These are phyloP conservation scores for Macrobrachium rosenbergii DNA, from an alignment of 1,140 invertebrate species.

Conservation along the genomic window DNA sequence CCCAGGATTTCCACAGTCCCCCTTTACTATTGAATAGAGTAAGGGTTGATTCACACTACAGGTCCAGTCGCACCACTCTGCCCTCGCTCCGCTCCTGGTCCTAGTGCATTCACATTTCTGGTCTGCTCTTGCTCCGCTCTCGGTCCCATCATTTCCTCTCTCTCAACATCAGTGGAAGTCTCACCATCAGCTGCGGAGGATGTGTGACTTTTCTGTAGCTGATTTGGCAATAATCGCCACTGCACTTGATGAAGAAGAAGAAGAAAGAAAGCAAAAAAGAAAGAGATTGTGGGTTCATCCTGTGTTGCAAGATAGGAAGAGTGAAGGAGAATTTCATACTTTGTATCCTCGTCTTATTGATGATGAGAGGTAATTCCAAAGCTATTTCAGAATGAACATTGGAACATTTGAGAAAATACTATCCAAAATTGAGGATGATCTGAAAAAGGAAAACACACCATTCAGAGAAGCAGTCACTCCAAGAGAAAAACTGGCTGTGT, in stretches of 20 bases:
- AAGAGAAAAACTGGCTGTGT: conserved; percentile 39
- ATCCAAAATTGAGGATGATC: conserved; percentile 5
- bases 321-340: conserved; percentile 6
- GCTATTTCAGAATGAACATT: conserved; percentile 30
- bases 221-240: conserved; percentile 4
- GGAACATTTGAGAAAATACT: conserved; percentile 25
- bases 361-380: conserved; percentile 12
- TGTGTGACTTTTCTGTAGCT: not conserved
- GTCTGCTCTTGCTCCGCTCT: not conserved
- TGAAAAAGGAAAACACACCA: conserved; percentile 16
- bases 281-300: conserved; percentile 10
- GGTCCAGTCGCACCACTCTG: too few relatives aligned
- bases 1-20: too few relatives aligned
- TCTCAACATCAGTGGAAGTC: not conserved
- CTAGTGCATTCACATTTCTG: not conserved
- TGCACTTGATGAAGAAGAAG: conserved; percentile 11
- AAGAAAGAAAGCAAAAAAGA: conserved; percentile 5
- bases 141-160: not conserved
- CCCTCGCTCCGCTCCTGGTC: too few relatives aligned
- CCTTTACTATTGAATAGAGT: too few relatives aligned
- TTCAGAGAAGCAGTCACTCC: conserved; percentile 23
- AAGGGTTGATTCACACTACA: too few relatives aligned
- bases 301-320: conserved; percentile 9
- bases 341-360: conserved; percentile 14
- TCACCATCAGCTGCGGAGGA: not conserved